Evolutionary conservation across 2,797 vertebrate genomes (phyloP), one percentile per base, ranked within the genome.

Genomic region (Syngnathus rostellatus): DNA sequence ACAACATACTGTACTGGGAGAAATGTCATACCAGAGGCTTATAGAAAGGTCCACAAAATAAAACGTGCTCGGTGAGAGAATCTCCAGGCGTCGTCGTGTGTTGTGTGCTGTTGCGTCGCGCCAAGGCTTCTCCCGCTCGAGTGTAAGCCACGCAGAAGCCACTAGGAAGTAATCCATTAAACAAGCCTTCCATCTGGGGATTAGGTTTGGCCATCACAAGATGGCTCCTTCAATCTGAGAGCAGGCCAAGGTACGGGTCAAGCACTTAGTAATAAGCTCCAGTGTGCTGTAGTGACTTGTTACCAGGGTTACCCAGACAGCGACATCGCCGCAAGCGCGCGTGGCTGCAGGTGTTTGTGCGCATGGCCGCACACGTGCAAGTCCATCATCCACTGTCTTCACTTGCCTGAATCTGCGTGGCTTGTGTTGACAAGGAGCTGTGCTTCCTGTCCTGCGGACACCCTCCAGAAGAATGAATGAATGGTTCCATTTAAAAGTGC

Each of bases 241-340:
- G 83, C 84, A 83, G 79, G 83, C 80, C 46, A 62, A 83, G 76
- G 77, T 83, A 75, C 68, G 79, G 88, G 87, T 90, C 90, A 91
- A 88, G 86, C 88, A 86, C 90, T 91, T 85, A 85, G 83, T 89
- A 89, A 92, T 90, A 87, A 88, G 88, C 87, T 88, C 76, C 75
- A 78, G 82, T 87, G 86, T 88, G 85, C 82, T 72, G 77, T 70
- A 68, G 66, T 80, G 73, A 86, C 81, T 77, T 73, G 87, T 87
- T 82, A 86, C 84, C 84, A 87, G 88, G 88, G 87, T 87, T 88
- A 85, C 84, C 62, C 70, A 62, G 48, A 74, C 71, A 41, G 59
- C 39, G 40, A 41, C 59, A 61, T 39, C 39, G 12, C 38, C 10
- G 16, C 31, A 3, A 31, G 31, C 31, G 31, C 31, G 31, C 3